Evolutionary conservation across 2,888 invertebrate species (phyloP).

Genomic region (Philereme transversata): DNA sequence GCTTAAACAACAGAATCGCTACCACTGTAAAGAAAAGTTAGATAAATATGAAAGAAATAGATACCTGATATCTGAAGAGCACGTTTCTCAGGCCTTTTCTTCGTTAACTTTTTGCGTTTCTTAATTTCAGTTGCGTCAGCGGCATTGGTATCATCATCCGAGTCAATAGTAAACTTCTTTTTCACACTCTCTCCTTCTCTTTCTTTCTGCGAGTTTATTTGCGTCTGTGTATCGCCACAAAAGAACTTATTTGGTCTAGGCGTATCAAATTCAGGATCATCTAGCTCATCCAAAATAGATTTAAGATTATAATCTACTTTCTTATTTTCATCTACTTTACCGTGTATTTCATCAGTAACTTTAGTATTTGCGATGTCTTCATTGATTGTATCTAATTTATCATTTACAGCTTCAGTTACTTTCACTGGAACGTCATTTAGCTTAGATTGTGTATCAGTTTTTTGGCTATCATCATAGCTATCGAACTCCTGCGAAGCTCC

Average conservation of each 20-base stretch:
- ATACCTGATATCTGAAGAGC: conserved; percentile 75
- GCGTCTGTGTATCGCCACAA: conserved; percentile 38
- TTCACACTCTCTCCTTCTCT: conserved; percentile 41
- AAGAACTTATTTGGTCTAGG: conserved; percentile 65
- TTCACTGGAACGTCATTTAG: conserved; percentile 15
- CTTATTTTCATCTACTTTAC: conserved; percentile 13
- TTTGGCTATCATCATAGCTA: conserved; percentile 27
- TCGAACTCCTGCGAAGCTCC: conserved; percentile 39
- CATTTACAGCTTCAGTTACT: neutral
- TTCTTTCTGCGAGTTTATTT: conserved; percentile 10
- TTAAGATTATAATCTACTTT: conserved; percentile 36
- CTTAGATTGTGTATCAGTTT: conserved; percentile 17
- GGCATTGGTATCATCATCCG: conserved; percentile 65
- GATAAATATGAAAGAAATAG: no score
- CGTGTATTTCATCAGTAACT: conserved; percentile 2
- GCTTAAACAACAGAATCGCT: no score
- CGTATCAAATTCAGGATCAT: conserved; percentile 60
- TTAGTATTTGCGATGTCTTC: conserved; percentile 9
- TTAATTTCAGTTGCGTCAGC: conserved; percentile 33
- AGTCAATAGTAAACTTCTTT: conserved; percentile 72
- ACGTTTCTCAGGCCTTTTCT: conserved; percentile 60
- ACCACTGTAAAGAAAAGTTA: no score
- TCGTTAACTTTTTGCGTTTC: conserved; percentile 69
- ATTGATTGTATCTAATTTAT: conserved; percentile 13
- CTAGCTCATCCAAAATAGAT: conserved; percentile 69